Evolutionary conservation across 2,888 invertebrate genomes (phyloP).

Genomic region (Parasteatoda lunata): DNA sequence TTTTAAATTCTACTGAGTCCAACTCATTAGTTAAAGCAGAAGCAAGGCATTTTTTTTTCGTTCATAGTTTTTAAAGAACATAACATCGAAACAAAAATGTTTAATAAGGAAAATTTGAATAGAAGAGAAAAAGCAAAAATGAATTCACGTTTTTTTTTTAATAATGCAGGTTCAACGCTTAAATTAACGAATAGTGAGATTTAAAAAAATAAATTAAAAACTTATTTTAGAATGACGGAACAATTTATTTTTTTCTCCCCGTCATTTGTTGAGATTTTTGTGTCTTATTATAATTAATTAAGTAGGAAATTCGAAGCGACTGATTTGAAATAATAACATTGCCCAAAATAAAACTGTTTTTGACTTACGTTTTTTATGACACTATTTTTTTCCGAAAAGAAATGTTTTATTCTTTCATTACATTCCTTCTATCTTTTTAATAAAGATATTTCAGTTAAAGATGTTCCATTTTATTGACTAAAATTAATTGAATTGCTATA

Average conservation of each 20-base stretch:
- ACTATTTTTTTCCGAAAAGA: background rate
- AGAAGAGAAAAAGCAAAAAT: background rate
- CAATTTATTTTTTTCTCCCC: slow-evolving; percentile 21
- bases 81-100: slow-evolving; percentile 7
- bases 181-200: slow-evolving; percentile 21
- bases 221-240: slow-evolving; percentile 12
- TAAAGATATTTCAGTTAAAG: too few relatives aligned
- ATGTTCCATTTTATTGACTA: too few relatives aligned
- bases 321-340: slow-evolving; percentile 6
- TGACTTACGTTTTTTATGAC: background rate
- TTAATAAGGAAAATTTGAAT: background rate
- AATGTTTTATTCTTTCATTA: too few relatives aligned
- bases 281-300: slow-evolving; percentile 42
- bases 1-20: slow-evolving; percentile 26
- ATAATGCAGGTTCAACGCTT: background rate
- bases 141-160: slow-evolving; percentile 22
- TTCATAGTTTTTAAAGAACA: background rate
- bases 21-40: slow-evolving; percentile 28
- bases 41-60: background rate
- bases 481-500: too few relatives aligned
- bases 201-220: slow-evolving; percentile 26
- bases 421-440: too few relatives aligned
- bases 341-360: background rate
- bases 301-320: slow-evolving; percentile 1
- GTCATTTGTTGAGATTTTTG: slow-evolving; percentile 26